Conservation (phyloP, 2,797 vertebrate species). For the Acipenser transmontanus region DNA sequence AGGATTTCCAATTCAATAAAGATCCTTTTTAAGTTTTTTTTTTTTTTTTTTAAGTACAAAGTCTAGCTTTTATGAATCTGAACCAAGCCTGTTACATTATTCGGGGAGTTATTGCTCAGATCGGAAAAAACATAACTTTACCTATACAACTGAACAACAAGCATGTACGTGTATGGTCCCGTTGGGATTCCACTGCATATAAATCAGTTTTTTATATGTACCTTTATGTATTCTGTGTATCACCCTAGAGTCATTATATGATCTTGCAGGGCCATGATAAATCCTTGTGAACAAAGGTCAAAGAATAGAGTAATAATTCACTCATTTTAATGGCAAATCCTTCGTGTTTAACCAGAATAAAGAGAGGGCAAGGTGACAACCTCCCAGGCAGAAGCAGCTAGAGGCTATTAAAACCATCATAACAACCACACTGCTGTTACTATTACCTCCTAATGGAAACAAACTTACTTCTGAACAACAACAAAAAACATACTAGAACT, state of each 20-base stretch:
- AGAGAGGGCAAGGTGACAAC: conserved; percentile 52
- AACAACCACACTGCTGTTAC: background rate
- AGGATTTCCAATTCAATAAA: too few relatives aligned
- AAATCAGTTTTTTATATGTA: too few relatives aligned
- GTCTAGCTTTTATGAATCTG: too few relatives aligned
- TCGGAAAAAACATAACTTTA: too few relatives aligned
- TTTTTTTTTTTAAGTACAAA: too few relatives aligned
- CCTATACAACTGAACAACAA: too few relatives aligned
- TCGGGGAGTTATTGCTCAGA: too few relatives aligned
- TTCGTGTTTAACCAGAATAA: conserved; percentile 54
- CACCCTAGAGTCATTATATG: conserved; percentile 8
- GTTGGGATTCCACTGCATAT: too few relatives aligned
- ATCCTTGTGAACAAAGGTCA: conserved; percentile 57
- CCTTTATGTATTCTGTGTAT: background rate
- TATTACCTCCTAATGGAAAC: too few relatives aligned
- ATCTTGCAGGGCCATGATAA: conserved; percentile 50
- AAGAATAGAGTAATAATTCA: conserved; percentile 61
- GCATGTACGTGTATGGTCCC: too few relatives aligned
- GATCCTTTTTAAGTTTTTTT: too few relatives aligned
- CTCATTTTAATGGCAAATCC: conserved; percentile 58
- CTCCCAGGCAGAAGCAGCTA: conserved; percentile 46
- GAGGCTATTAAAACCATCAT: background rate
- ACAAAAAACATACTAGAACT: background rate
- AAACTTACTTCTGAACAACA: background rate
- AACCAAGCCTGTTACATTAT: too few relatives aligned